These are phyloP conservation scores for Laterallus jamaicensis DNA, from an alignment of 2,113 vertebrate species.

Conservation along the genomic window DNA sequence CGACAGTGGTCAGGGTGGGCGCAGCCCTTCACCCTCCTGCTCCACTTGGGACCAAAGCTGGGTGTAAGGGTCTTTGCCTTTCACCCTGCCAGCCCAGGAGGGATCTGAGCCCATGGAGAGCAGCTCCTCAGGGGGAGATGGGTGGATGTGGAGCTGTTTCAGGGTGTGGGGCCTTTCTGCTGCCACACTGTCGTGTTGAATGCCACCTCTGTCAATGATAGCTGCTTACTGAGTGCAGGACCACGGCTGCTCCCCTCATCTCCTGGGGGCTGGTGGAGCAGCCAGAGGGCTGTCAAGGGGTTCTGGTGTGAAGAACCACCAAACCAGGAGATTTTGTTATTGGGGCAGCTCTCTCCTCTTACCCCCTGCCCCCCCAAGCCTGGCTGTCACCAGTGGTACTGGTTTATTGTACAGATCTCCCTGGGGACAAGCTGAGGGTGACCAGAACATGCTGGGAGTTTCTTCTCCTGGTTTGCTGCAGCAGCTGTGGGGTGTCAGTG, in stretches of 20 bases:
- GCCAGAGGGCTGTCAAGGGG: background rate
- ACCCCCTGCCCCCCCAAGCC: background rate
- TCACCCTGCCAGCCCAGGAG: background rate
- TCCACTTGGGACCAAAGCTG: background rate
- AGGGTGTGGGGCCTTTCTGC: background rate
- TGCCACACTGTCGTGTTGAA: accelerated
- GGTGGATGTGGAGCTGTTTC: too few relatives aligned
- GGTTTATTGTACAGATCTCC: background rate
- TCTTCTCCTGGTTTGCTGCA: background rate
- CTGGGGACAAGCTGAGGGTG: background rate
- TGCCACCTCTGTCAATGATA: background rate
- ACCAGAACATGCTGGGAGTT: accelerated
- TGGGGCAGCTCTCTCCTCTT: background rate
- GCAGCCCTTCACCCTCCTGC: background rate
- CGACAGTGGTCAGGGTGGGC: background rate
- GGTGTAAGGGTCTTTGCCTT: background rate
- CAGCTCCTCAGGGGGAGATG: background rate
- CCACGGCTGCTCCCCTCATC: background rate
- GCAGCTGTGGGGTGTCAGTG: background rate
- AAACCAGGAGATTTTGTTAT: background rate
- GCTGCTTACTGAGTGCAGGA: accelerated
- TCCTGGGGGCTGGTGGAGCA: background rate
- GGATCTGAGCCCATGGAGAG: background rate
- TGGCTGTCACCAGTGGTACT: background rate
- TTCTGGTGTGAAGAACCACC: background rate